Base-by-base conservation (phyloP, 2,888 invertebrate genomes). In the Melieria picta region DNA sequence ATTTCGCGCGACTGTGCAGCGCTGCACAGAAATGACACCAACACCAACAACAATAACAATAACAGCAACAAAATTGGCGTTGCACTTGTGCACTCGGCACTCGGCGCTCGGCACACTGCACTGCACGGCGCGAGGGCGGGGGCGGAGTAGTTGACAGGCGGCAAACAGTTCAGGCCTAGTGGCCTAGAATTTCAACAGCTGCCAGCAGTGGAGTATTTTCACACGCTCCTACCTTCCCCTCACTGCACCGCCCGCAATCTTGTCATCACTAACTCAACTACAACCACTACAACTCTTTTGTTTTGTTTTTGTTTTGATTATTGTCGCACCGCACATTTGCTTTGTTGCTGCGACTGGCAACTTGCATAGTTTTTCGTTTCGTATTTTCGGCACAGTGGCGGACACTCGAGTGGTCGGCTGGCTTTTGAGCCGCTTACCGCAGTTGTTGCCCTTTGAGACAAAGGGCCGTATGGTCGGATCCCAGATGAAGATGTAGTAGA, bases 401-500 rank as follows among this genome's bases (percentile, higher is more conserved):
- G 30, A 30, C 30, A 30, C 3, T 30, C 30, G 30, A 30, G 30
- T 30, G 30, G 30, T 30, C 30, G 3, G 30, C 30, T 30, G 16
- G 16, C 16, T 69, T 57, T 58, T 13, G 43, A 65, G 43, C 47
- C 47, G 64, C 86, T 86, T 84, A 87, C 87, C 87, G 76, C 87
- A 87, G 79, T 85, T 86, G 78, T 81, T 81, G 77, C 79, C 81
- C 80, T 84, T 85, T 75, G 84, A 83, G 48, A 83, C 90, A 78
- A 84, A 86, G 73, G 87, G 84, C 70, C 87, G 83, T 75, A 87
- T 91, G 61, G 84, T 84, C 30, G 96, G 96, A 87, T 95, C 93
- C 97, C 97, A 97, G 85, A 97, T 91, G 88, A 97, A 94, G 80
- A 95, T 93, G 89, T 98, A 98, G 89, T 97, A 98, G 66, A 96